phyloP scores from a whole-genome alignment of 2,797 vertebrate species.

The Onychomys arenicola region DNA sequence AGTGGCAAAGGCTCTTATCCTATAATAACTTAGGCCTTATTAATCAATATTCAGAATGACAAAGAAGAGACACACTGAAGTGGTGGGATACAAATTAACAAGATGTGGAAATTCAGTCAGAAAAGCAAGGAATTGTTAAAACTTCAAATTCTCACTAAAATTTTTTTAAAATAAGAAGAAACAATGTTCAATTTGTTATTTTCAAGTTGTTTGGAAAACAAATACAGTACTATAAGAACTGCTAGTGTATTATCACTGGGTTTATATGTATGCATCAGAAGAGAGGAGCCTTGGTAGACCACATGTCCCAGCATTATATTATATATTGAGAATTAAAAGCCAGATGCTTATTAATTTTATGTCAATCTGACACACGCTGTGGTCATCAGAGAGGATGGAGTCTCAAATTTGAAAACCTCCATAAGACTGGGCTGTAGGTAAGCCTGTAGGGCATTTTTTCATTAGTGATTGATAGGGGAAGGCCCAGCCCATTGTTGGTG shows the following conservation, averaged over 20 bases:
- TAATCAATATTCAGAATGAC: neutral
- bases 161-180: conserved; percentile 11
- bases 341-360: neutral
- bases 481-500: neutral
- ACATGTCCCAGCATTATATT: neutral
- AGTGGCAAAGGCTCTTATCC: neutral
- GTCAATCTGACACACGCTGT: neutral
- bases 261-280: fast-evolving
- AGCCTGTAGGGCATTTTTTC: neutral
- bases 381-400: neutral
- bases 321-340: conserved; percentile 14
- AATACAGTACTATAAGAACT: neutral
- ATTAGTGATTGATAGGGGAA: neutral
- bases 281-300: neutral
- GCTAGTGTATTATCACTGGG: neutral
- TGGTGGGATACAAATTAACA: neutral
- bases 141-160: neutral
- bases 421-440: neutral
- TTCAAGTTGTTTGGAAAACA: neutral
- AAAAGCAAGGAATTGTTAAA: neutral
- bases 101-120: neutral
- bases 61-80: neutral
- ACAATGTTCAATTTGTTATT: neutral
- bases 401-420: neutral
- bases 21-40: neutral